Percentiles rank a stretch among this genome's conserved stretches.
These are phyloP conservation scores for Mico argentatus DNA, from an alignment of 2,797 vertebrate genomes.

Conservation along the genomic window DNA sequence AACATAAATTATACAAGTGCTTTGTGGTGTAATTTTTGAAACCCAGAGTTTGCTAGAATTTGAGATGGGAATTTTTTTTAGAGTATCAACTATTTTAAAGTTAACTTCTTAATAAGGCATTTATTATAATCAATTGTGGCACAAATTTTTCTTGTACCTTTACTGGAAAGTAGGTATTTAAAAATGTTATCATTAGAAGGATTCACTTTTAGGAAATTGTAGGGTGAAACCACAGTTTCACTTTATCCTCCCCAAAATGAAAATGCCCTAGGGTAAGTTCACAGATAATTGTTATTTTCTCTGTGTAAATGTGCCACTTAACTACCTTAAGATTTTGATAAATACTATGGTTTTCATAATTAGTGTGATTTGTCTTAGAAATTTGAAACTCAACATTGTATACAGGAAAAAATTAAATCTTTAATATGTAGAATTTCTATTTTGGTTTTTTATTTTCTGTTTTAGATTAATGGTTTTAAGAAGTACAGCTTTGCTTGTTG, in stretches of 20 bases:
- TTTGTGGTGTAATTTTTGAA: slow-evolving; percentile 29
- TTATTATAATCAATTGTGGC: neutral
- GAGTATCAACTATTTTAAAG: neutral
- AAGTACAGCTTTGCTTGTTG: slow-evolving; percentile 18
- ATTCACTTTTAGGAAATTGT: slow-evolving; percentile 26
- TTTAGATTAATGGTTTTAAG: slow-evolving; percentile 42
- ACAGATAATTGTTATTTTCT: neutral
- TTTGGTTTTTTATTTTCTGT: slow-evolving; percentile 31
- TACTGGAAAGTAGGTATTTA: slow-evolving; percentile 4
- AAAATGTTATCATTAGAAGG: neutral
- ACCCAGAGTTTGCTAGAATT: neutral
- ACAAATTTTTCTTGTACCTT: neutral
- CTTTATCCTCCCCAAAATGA: neutral
- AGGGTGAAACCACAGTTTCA: neutral
- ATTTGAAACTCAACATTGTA: neutral
- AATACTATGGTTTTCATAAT: slow-evolving; percentile 25
- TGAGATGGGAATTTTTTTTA: neutral
- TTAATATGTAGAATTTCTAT: slow-evolving; percentile 31
- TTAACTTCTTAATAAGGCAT: neutral
- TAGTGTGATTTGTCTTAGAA: slow-evolving; percentile 32
- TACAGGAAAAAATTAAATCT: neutral
- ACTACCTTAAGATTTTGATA: slow-evolving; percentile 12
- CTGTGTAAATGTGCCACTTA: neutral
- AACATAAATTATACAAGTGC: neutral
- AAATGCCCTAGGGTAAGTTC: neutral